Evolutionary conservation across 2,797 vertebrate genomes (phyloP).

Genomic region (Ceryle rudis): DNA sequence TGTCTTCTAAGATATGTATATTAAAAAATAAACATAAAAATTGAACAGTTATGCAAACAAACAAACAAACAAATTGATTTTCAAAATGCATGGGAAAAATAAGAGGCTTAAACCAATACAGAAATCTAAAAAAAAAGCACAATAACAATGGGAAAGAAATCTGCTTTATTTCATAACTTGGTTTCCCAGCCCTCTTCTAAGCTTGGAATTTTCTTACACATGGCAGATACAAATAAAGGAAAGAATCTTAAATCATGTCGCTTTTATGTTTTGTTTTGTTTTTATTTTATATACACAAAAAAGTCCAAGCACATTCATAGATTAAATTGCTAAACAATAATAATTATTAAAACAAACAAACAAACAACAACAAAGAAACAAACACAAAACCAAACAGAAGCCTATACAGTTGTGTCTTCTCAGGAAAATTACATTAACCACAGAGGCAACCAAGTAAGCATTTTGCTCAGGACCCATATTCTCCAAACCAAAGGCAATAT

Average conservation of each 20-base stretch:
- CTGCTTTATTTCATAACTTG: neutral
- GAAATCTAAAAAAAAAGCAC: neutral
- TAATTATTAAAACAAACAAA: neutral
- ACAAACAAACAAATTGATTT: neutral
- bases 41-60: neutral
- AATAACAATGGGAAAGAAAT: neutral
- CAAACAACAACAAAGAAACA: neutral
- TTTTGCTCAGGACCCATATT: neutral
- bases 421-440: neutral
- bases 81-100: neutral
- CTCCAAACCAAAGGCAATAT: neutral
- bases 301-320: neutral
- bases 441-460: neutral
- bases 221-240: neutral
- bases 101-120: neutral
- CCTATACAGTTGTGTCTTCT: neutral
- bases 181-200: neutral
- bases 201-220: neutral
- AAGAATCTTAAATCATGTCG: neutral
- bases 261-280: neutral
- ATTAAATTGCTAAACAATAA: neutral
- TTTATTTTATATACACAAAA: neutral
- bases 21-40: rapidly evolving
- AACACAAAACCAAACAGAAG: neutral
- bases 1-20: neutral